A percentile compares a stretch with the other conserved stretches of the same genome.
These are phyloP conservation scores for Zophobas morio DNA, from an alignment of 1,140 invertebrate species.

Conservation along the genomic window DNA sequence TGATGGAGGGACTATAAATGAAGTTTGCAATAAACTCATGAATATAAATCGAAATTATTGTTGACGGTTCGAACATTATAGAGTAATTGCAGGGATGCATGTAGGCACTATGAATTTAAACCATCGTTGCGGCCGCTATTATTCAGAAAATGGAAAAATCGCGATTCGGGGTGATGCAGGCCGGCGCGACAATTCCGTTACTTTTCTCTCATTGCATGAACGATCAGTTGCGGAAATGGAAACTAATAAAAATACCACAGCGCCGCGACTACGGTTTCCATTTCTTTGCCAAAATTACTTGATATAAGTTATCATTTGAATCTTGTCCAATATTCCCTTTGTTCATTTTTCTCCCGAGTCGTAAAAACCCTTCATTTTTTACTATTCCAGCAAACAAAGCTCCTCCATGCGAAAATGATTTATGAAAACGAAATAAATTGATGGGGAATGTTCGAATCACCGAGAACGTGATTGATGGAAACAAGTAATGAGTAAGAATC, in stretches of 20 bases:
- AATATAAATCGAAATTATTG: constrained; percentile 42
- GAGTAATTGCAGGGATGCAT: not conserved
- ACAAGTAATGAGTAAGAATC: constrained; percentile 18
- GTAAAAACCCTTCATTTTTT: not conserved
- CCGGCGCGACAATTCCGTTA: no score
- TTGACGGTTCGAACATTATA: constrained; percentile 27
- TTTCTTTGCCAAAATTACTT: no score
- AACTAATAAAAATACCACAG: no score
- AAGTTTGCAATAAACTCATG: constrained; percentile 40
- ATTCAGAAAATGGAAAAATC: not conserved
- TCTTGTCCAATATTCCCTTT: no score
- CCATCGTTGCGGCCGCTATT: no score
- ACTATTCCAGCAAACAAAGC: not conserved
- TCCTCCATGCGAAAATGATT: constrained; percentile 19
- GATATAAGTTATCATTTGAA: no score
- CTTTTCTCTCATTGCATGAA: no score
- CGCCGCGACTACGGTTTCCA: no score
- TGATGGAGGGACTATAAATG: constrained; percentile 27
- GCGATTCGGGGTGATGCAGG: not conserved
- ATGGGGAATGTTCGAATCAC: not conserved
- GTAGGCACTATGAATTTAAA: no score
- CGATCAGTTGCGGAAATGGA: no score
- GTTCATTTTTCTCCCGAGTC: no score
- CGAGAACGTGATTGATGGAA: constrained; percentile 24
- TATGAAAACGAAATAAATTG: constrained; percentile 29